Evolutionary conservation across 2,797 vertebrate species (phyloP).

Genomic region (Triplophysa bombifrons): DNA sequence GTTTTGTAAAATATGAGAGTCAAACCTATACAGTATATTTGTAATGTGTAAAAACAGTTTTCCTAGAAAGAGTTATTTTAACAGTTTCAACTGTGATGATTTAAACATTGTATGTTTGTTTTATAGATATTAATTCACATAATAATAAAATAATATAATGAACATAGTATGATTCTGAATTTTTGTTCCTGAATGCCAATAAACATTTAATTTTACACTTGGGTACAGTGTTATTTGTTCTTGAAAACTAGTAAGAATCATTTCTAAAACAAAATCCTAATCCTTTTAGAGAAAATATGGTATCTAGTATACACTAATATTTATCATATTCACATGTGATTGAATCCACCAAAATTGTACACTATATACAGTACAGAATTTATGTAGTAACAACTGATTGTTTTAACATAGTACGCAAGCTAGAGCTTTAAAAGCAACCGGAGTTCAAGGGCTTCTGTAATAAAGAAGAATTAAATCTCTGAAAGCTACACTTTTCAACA

Average conservation of each 20-base stretch:
- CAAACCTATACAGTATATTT: background rate
- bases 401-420: no score
- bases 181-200: background rate
- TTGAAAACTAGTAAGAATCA: background rate
- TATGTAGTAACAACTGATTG: no score
- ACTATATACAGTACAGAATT: no score
- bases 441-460: background rate
- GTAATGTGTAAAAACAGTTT: background rate
- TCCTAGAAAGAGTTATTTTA: background rate
- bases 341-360: no score
- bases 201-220: background rate
- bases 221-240: background rate
- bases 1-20: slow-evolving; percentile 33
- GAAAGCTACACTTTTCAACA: background rate
- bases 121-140: slow-evolving; percentile 20
- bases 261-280: no score
- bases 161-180: background rate
- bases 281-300: no score
- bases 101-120: slow-evolving; percentile 2
- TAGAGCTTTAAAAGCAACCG: no score
- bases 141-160: slow-evolving; percentile 29
- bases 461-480: no score
- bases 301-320: no score
- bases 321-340: no score
- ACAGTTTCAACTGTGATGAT: background rate